Percentiles rank a stretch among this genome's conserved stretches.
Evolutionary conservation across 2,797 vertebrate genomes (phyloP).

Genomic region (Pseudochirops corinnae): DNA sequence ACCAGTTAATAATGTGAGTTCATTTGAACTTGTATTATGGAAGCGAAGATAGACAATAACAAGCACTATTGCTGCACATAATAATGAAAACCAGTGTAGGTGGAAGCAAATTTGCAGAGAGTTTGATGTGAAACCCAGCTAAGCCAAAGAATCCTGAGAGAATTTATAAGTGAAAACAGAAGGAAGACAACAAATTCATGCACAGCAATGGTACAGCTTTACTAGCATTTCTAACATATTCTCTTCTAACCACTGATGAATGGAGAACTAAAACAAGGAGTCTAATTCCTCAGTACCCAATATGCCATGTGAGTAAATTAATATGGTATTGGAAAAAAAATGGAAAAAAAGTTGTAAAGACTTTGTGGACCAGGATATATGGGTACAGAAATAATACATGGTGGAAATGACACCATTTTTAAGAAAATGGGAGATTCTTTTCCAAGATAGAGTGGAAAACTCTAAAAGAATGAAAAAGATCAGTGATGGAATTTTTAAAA

Average conservation of each 20-base stretch:
- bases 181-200: background rate
- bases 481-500: background rate
- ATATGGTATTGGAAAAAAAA: background rate
- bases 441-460: background rate
- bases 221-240: background rate
- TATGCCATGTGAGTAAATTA: background rate
- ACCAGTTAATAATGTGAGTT: no score
- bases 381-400: background rate
- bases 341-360: background rate
- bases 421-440: background rate
- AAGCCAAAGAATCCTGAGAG: background rate
- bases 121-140: background rate
- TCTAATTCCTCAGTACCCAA: background rate
- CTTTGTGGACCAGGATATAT: background rate
- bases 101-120: background rate
- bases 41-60: no score
- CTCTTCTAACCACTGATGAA: background rate
- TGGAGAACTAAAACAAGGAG: no score
- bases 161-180: background rate
- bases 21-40: no score
- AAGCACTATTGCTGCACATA: background rate
- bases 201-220: background rate
- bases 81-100: background rate
- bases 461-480: background rate
- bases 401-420: background rate